phyloP scores from a whole-genome alignment of 1,140 invertebrate species.

The Platorchestia sp. region DNA sequence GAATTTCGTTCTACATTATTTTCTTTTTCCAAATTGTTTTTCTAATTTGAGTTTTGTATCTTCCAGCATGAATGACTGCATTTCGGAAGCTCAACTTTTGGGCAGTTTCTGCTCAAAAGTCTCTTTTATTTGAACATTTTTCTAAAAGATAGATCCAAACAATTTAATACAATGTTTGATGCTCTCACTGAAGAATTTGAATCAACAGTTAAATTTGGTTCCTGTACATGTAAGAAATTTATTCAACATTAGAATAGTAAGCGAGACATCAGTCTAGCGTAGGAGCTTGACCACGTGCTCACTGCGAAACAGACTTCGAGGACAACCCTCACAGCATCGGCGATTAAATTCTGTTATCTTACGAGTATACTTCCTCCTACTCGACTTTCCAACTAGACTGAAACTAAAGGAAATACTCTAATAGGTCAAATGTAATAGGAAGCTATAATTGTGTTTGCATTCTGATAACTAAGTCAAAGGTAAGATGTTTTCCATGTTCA shows the following conservation, averaged over 20 bases:
- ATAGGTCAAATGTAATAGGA: background rate
- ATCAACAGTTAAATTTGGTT: background rate
- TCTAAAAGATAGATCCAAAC: background rate
- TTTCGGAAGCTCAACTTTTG: background rate
- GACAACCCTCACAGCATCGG: no score
- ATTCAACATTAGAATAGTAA: no score
- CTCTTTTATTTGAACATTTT: no score
- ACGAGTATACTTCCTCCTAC: background rate
- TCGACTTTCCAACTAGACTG: background rate
- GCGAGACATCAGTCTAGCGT: no score
- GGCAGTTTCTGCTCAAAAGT: no score
- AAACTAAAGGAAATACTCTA: background rate
- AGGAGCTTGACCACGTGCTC: no score
- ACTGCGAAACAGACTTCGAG: no score
- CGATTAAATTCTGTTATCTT: background rate
- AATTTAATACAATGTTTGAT: background rate
- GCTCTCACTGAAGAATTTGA: background rate
- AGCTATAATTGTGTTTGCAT: no score
- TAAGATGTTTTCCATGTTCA: background rate
- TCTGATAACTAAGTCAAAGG: background rate
- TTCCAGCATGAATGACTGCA: background rate
- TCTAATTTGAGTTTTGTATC: background rate
- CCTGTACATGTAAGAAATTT: no score
- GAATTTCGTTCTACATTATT: background rate
- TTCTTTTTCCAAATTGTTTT: background rate